Evolutionary conservation across 2,888 invertebrate genomes (phyloP).

Genomic region (Zeuzera pyrina): DNA sequence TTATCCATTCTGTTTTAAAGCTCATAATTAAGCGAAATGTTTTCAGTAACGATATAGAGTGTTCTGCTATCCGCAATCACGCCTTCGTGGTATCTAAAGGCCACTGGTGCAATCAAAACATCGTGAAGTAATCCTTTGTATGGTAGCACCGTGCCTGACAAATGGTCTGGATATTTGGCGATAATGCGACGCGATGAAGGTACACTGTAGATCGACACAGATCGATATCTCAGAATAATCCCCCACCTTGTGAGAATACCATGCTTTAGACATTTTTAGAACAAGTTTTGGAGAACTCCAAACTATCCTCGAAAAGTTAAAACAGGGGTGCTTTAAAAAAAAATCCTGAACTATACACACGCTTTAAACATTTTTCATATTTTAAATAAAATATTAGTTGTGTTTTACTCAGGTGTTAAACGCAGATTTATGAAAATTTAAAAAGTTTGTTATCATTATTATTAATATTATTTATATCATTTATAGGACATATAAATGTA

Average conservation of each 20-base stretch:
- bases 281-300: slow-evolving; percentile 1
- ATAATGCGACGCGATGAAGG: slow-evolving; percentile 20
- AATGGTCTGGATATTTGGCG: slow-evolving; percentile 34
- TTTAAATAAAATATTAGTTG: neutral
- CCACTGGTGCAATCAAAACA: slow-evolving; percentile 55
- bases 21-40: too few species aligned
- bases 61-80: slow-evolving; percentile 24
- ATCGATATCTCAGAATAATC: slow-evolving; percentile 53
- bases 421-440: slow-evolving; percentile 2
- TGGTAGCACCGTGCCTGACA: slow-evolving; percentile 27
- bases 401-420: slow-evolving; percentile 3
- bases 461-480: too few species aligned
- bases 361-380: slow-evolving; percentile 1
- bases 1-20: too few species aligned
- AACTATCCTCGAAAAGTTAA: too few species aligned
- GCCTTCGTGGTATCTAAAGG: slow-evolving; percentile 32
- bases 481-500: too few species aligned
- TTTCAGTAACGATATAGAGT: slow-evolving; percentile 17
- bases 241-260: slow-evolving; percentile 25
- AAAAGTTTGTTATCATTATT: too few species aligned
- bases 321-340: neutral
- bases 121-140: slow-evolving; percentile 54
- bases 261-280: slow-evolving; percentile 5
- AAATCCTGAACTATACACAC: neutral
- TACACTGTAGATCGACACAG: slow-evolving; percentile 30